Evolutionary conservation across 2,113 vertebrate genomes (phyloP), one percentile per base, ranked within the genome.

Genomic region (Andinoacara biseriatus): DNA sequence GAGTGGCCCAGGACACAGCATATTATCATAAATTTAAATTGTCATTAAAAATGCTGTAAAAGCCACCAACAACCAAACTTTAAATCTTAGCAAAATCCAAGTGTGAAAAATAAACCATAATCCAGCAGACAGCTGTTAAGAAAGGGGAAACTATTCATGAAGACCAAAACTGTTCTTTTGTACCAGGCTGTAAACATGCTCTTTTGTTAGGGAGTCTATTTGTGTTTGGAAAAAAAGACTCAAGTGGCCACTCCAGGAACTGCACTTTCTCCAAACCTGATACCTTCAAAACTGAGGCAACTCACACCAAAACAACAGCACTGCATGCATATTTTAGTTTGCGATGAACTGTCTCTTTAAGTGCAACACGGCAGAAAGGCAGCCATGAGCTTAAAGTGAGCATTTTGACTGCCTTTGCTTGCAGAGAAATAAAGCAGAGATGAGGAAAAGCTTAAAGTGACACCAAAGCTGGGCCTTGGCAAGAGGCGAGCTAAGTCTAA

Each of bases 401-500:
- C n/a, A 15, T 84, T 74, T 87, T 62, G 5, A 52, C 76, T 81
- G 74, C 58, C 69, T 76, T 74, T 62, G 79, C 58, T 85, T 81
- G 60, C 63, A 80, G 79, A 81, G 49, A 81, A 82, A 77, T 58
- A 54, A 87, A 86, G 84, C 10, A 18, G 54, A 24, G 75, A 80
- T 56, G 43, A 87, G 82, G 86, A 91, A 92, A 90, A 88, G 84
- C 90, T 95, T 96, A 75, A 49, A 89, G 94, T 92, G 96, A 96
- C 94, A 97, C 91, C 88, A 92, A 95, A 97, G 96, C 95, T 94
- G 93, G 91, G 90, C 93, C 93, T 95, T 96, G 96, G 95, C 96
- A 95, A 91, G 91, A 94, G 84, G 91, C 94, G 93, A 93, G 94
- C 95, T 94, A 88, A 95, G 95, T 92, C 95, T 96, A 96, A 97